Conservation (phyloP, 2,113 vertebrate genomes). For the Theropithecus gelada region DNA sequence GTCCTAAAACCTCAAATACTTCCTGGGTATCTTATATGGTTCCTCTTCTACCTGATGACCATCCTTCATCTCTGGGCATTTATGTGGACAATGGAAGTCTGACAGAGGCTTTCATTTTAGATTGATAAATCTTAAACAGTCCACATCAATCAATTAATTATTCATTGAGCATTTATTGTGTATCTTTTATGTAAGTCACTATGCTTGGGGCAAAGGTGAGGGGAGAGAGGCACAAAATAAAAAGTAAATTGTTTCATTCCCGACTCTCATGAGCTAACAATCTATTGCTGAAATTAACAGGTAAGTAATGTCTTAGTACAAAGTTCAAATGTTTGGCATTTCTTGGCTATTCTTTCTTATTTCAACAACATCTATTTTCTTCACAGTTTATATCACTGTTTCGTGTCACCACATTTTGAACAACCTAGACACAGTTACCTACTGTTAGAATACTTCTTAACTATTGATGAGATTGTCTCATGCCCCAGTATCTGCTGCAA, state of each 20-base stretch:
- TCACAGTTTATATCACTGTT: not conserved
- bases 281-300: not conserved
- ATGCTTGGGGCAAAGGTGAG: not conserved
- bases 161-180: not conserved
- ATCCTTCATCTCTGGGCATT: not conserved
- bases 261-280: not conserved
- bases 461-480: not conserved
- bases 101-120: not conserved
- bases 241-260: not conserved
- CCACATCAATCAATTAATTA: not conserved
- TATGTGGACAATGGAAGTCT: not conserved
- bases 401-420: not conserved
- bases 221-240: not conserved
- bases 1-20: not conserved
- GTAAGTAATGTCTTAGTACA: not conserved
- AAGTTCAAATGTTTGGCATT: not conserved
- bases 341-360: not conserved
- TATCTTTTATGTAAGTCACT: not conserved
- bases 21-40: not conserved
- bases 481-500: not conserved
- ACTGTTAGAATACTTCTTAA: not conserved
- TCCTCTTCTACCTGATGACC: not conserved
- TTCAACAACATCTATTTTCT: not conserved
- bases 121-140: not conserved
- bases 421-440: not conserved